These are phyloP conservation scores for Lasius fuliginosus DNA, from an alignment of 2,888 invertebrate species.

Conservation along the genomic window DNA sequence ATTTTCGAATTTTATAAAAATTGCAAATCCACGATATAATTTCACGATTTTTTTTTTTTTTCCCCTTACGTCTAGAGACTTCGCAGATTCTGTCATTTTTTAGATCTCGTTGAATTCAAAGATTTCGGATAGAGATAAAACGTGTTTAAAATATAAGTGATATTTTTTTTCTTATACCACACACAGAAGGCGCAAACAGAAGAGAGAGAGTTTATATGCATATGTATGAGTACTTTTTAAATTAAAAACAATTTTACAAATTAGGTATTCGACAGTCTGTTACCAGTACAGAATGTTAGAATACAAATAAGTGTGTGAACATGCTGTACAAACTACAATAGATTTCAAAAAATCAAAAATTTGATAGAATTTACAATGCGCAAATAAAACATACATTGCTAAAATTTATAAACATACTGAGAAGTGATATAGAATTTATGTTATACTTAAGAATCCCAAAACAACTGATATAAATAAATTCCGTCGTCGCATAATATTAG, in stretches of 20 bases:
- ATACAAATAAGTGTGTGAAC: background rate
- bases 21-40: conserved; percentile 38
- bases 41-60: background rate
- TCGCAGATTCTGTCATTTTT: conserved; percentile 27
- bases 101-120: conserved; percentile 27
- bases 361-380: conserved; percentile 27
- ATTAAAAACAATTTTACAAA: conserved; percentile 18
- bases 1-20: conserved; percentile 42
- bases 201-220: conserved; percentile 14
- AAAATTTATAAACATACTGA: conserved; percentile 31
- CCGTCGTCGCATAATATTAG: conserved; percentile 20
- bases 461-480: conserved; percentile 44
- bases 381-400: conserved; percentile 35
- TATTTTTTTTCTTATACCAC: background rate
- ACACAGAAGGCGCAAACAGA: conserved; percentile 25
- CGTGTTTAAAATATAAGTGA: conserved; percentile 26
- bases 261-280: conserved; percentile 12
- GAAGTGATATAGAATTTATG: conserved; percentile 36
- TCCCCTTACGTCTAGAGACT: conserved; percentile 15
- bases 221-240: conserved; percentile 17
- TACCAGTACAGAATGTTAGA: conserved; percentile 6
- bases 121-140: conserved; percentile 22
- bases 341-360: background rate
- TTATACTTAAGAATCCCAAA: conserved; percentile 5
- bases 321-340: conserved; percentile 18